These are phyloP conservation scores for Papilio aristodemus DNA, from an alignment of 1,140 invertebrate genomes.

Conservation along the genomic window DNA sequence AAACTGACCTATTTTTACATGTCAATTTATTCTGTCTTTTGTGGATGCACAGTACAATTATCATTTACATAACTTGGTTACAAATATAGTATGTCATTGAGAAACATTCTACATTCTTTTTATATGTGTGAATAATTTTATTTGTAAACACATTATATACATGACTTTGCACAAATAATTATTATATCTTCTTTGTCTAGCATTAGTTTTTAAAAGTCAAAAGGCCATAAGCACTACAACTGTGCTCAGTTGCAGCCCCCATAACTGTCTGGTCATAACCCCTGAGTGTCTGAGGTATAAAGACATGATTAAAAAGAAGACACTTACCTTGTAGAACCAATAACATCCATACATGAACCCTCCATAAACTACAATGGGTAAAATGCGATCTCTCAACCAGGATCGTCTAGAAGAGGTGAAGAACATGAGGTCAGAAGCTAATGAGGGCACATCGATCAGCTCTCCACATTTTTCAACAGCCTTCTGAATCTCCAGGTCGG, in stretches of 20 bases:
- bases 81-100: too few species aligned
- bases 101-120: too few species aligned
- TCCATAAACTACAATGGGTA: slow-evolving; percentile 85
- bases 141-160: too few species aligned
- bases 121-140: too few species aligned
- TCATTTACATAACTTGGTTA: too few species aligned
- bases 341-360: slow-evolving; percentile 86
- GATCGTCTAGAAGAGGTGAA: slow-evolving; percentile 76
- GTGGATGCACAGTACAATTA: not conserved
- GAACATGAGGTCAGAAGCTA: slow-evolving; percentile 70
- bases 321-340: slow-evolving; percentile 86
- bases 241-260: too few species aligned
- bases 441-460: slow-evolving; percentile 57
- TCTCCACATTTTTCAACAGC: slow-evolving; percentile 83
- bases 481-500: slow-evolving; percentile 87
- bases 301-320: not conserved
- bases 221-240: too few species aligned
- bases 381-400: slow-evolving; percentile 84
- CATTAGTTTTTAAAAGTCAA: too few species aligned
- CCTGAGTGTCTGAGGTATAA: too few species aligned
- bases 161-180: too few species aligned
- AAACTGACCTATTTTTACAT: not conserved
- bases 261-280: too few species aligned
- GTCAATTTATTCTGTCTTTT: not conserved
- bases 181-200: too few species aligned